Percentiles rank a stretch among this genome's conserved stretches.
Conservation (phyloP, 2,888 invertebrate genomes). For the Platerodrilus igneus region DNA sequence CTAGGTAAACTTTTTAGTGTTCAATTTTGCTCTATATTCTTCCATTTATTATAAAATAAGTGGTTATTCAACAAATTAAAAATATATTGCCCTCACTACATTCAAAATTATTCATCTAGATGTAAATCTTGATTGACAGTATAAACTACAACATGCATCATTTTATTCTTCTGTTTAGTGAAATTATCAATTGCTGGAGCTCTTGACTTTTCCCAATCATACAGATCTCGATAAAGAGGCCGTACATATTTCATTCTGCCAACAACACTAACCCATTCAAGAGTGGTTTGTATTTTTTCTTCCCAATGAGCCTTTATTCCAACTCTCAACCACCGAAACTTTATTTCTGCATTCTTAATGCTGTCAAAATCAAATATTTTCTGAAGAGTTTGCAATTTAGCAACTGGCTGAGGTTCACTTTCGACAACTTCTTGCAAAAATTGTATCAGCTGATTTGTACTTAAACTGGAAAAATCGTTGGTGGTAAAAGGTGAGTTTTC, state of each 20-base stretch:
- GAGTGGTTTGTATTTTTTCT: slow-evolving; percentile 60
- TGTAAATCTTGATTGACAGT: slow-evolving; percentile 73
- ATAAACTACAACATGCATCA: slow-evolving; percentile 81
- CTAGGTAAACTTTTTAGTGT: too few relatives aligned
- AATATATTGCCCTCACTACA: too few relatives aligned
- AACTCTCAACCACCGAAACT: slow-evolving; percentile 71
- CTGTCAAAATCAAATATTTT: slow-evolving; percentile 60
- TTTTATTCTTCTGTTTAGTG: slow-evolving; percentile 60
- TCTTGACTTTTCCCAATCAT: slow-evolving; percentile 70
- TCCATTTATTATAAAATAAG: too few relatives aligned
- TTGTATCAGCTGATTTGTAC: slow-evolving; percentile 62
- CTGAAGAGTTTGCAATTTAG: slow-evolving; percentile 59
- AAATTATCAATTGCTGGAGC: slow-evolving; percentile 68
- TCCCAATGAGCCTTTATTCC: slow-evolving; percentile 70
- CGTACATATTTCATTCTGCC: slow-evolving; percentile 91
- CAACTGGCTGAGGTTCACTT: slow-evolving; percentile 50
- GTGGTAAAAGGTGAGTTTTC: slow-evolving; percentile 47
- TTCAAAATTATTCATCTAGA: too few relatives aligned
- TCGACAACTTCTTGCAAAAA: slow-evolving; percentile 66
- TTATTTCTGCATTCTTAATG: slow-evolving; percentile 74
- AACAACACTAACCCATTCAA: slow-evolving; percentile 75
- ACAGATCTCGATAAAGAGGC: slow-evolving; percentile 82
- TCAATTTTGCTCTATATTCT: too few relatives aligned
- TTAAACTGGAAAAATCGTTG: slow-evolving; percentile 55
- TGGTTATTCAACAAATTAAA: too few relatives aligned